phyloP scores from a whole-genome alignment of 2,113 vertebrate species.

The Anser cygnoides region DNA sequence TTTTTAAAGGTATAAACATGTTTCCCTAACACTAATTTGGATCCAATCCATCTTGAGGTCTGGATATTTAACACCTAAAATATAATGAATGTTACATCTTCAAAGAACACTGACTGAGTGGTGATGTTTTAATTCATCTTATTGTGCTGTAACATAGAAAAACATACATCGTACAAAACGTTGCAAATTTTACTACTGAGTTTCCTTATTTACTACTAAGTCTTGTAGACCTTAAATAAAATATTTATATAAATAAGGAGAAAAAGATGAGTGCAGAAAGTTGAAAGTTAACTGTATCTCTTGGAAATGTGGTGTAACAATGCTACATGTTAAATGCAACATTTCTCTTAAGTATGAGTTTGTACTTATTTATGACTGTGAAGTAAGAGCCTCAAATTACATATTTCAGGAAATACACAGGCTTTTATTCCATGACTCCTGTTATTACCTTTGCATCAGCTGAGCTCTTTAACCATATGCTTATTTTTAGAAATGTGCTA shows the following conservation, averaged over 20 bases:
- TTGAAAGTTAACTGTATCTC: background rate
- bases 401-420: slow-evolving; percentile 14
- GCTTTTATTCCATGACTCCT: slow-evolving; percentile 29
- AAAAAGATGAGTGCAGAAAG: background rate
- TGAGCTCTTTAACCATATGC: slow-evolving; percentile 26
- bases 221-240: background rate
- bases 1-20: background rate
- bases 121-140: background rate
- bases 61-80: background rate
- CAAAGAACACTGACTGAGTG: background rate
- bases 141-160: background rate
- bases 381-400: slow-evolving; percentile 16
- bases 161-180: background rate
- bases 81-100: background rate
- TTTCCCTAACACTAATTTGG: background rate
- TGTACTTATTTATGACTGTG: background rate
- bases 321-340: background rate
- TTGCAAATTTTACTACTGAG: background rate
- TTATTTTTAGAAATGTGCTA: slow-evolving; percentile 38
- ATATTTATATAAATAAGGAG: background rate
- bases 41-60: background rate
- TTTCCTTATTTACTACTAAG: background rate
- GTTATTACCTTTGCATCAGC: background rate
- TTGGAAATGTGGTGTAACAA: background rate
- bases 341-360: slow-evolving; percentile 48